Base-by-base conservation (phyloP, 2,888 invertebrate genomes). In the Aphelenchoides bicaudatus region DNA sequence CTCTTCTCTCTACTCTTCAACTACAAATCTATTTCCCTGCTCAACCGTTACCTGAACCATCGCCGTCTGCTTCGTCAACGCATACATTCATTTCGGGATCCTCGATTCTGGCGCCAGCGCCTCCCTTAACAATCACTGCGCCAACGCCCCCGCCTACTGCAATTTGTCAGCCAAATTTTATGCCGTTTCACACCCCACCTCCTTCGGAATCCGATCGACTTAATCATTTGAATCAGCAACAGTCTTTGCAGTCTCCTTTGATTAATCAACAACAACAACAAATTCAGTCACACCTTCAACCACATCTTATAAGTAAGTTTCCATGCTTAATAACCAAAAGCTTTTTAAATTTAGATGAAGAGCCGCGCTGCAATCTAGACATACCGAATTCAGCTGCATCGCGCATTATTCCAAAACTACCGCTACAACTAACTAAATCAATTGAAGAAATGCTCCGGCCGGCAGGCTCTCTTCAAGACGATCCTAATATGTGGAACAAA, bases 391-490 rank as follows among this genome's bases (percentile, higher is more conserved):
- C 49, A 8, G 19, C 19, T 19, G 39, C 46, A 3, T 38, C 34
- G 38, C 39, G 62, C 10, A 34, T 62, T 10, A 56, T 60, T 23
- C 62, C 62, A 1, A 74, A 74, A 57, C 58, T 74, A 6, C 74
- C 74, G 8, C 58, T 74, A 2, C 62, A 70, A 39, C 60, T 74
- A 39, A 74, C 74, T 16, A 70, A 71, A 38, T 72, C 72, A 1
- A 71, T 74, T 31, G 74, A 66, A 62, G 73, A 73, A 46, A 73
- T 71, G 59, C 55, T 73, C 16, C 37, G 65, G 39, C 72, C 72
- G 4, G 59, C 65, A 13, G 69, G 70, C 39, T 38, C 46, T 16
- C 13, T 55, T 6, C 30, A 58, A n/a, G 53, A 56, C 25, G 58
- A 34, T 27, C 28, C 47, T 4, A 61, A 48, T 13, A n/a, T n/a